These are phyloP conservation scores for Cynoglossus semilaevis DNA, from an alignment of 2,113 vertebrate species.

Conservation along the genomic window DNA sequence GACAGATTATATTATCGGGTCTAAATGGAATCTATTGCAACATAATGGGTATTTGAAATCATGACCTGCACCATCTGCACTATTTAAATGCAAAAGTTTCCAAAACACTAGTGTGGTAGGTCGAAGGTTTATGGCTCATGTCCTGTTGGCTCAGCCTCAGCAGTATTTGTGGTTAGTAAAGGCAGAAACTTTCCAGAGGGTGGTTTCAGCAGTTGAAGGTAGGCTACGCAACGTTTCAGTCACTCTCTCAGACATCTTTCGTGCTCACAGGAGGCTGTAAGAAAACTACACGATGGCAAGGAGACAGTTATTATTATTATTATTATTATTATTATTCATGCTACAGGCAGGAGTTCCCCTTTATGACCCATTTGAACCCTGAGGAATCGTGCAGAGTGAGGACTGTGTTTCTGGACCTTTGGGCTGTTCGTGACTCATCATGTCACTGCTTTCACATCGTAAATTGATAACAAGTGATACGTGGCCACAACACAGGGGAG, in stretches of 20 bases:
- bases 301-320: constrained; percentile 21
- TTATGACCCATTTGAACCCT: constrained; percentile 24
- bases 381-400: constrained; percentile 37
- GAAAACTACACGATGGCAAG: constrained; percentile 24
- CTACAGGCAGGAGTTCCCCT: constrained; percentile 52
- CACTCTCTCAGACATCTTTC: background rate
- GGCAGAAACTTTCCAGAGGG: constrained; percentile 48
- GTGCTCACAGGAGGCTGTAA: constrained; percentile 10
- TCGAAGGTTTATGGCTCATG: background rate
- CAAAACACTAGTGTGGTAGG: background rate
- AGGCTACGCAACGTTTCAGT: background rate
- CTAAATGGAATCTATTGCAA: no score
- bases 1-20: no score
- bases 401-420: constrained; percentile 41
- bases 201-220: constrained; percentile 28
- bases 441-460: constrained; percentile 19
- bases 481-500: constrained; percentile 18
- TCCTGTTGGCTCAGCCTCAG: constrained; percentile 13
- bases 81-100: background rate
- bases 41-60: background rate
- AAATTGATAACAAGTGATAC: constrained; percentile 26
- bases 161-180: constrained; percentile 32
- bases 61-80: background rate
- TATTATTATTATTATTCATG: no score
- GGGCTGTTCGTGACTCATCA: constrained; percentile 50